Evolutionary conservation across 2,113 vertebrate species (phyloP), one percentile per base, ranked within the genome.

Genomic region (Actinemys pallida): DNA sequence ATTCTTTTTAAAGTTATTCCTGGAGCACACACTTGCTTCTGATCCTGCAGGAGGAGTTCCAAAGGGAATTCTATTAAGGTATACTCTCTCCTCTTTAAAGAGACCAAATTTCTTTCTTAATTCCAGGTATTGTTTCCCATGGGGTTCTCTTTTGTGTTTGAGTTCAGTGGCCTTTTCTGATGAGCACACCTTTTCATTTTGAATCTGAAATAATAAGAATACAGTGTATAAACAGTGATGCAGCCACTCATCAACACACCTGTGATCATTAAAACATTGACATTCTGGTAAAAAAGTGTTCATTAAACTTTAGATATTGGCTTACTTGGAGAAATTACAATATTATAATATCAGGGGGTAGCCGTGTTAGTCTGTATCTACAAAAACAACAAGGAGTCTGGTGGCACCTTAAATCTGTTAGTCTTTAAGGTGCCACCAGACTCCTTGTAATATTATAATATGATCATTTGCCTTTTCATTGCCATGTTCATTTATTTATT

Each of bases 71-170:
- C 95, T 98, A 13, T 47, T 98, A 54, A 99, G 97, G 81, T 88
- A 96, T 29, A 99, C 97, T 93, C 94, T 98, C 89, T 98, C 95
- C 84, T 98, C 97, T 94, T 98, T 98, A 87, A 35, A 95, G 31
- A 99, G 95, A 83, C 98, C 98, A 97, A 98, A 98, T 56, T 87
- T 96, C 83, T 92, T 97, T 96, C 98, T 98, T 90, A 98, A 92
- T 93, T 98, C 97, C 96, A 95, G 88, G 95, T 97, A 94, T 6
- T 69, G 95, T 94, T 96, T 97, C 96, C 93, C 53, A 45, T 78
- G 75, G 76, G 88, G 90, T 42, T 93, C 87, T 54, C 98, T 97
- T 87, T 53, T 91, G 69, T 79, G 88, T 90, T 90, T 94, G 90
- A 72, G 85, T 94, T 91, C 89, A 97, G 78, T 57, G 87, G 84